Percentiles rank a stretch among this genome's conserved stretches.
These are phyloP conservation scores for Echinarachnius parma DNA, from an alignment of 53 echinoderm and acorn worm genomes.

Conservation along the genomic window DNA sequence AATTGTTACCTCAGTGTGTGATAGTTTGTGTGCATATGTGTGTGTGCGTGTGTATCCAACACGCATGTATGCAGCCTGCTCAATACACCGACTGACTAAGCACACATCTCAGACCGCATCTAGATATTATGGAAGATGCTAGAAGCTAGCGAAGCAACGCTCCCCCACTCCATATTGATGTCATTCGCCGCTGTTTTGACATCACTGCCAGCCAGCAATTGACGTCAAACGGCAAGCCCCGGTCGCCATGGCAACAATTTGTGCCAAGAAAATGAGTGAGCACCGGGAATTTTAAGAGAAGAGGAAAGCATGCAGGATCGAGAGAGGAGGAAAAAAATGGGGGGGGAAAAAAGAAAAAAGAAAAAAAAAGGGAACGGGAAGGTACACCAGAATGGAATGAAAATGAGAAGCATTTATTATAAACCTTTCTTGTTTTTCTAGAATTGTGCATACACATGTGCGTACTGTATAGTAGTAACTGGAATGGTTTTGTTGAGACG, in stretches of 20 bases:
- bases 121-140: too few species aligned
- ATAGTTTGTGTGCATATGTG: too few species aligned
- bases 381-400: conserved; percentile 5
- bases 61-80: too few species aligned
- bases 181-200: conserved; percentile 24
- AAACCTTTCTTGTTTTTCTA: too few species aligned
- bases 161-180: conserved; percentile 20
- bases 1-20: too few species aligned
- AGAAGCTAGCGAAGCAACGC: not conserved
- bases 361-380: conserved; percentile 19
- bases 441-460: too few species aligned
- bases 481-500: too few species aligned
- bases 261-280: conserved; percentile 28
- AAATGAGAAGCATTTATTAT: not conserved
- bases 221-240: conserved; percentile 50
- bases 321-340: not conserved
- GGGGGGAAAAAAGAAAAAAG: not conserved
- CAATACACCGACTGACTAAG: too few species aligned
- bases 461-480: too few species aligned
- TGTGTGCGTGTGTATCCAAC: too few species aligned
- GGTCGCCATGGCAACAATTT: conserved; percentile 46
- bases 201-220: conserved; percentile 28
- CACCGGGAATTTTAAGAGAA: not conserved
- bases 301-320: conserved; percentile 2
- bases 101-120: too few species aligned